phyloP scores from a whole-genome alignment of 2,888 invertebrate genomes.

The Amiota communis region DNA sequence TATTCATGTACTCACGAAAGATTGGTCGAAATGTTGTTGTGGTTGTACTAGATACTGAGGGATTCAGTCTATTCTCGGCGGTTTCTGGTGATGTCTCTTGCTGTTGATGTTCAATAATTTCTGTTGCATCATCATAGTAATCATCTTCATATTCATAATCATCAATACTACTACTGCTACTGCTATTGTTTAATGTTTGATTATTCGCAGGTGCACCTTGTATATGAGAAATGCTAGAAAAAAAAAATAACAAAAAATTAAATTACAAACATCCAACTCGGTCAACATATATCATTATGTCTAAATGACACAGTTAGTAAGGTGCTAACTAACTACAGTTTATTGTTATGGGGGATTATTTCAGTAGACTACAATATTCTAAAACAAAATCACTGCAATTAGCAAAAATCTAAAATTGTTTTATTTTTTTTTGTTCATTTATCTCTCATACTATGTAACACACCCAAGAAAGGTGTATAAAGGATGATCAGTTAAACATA shows the following conservation, averaged over 20 bases:
- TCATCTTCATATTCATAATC: constrained; percentile 59
- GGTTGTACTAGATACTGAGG: constrained; percentile 47
- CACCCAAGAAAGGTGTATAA: neutral
- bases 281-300: neutral
- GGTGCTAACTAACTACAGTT: no score
- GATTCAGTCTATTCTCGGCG: constrained; percentile 50
- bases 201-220: constrained; percentile 57
- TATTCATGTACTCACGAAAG: constrained; percentile 51
- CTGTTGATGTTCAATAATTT: constrained; percentile 29
- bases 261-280: neutral
- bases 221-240: constrained; percentile 59
- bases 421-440: constrained; percentile 32
- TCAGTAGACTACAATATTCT: no score
- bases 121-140: constrained; percentile 51
- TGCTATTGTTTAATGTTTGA: constrained; percentile 39
- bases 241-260: neutral
- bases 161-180: constrained; percentile 44
- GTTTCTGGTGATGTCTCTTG: constrained; percentile 44
- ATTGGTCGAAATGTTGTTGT: constrained; percentile 57
- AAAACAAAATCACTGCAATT: constrained; percentile 6
- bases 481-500: neutral
- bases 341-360: no score
- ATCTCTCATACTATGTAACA: neutral
- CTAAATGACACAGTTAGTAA: neutral
- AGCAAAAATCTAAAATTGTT: constrained; percentile 26